Conservation (phyloP, 2,113 vertebrate species). For the Ceyx cyanopectus region DNA sequence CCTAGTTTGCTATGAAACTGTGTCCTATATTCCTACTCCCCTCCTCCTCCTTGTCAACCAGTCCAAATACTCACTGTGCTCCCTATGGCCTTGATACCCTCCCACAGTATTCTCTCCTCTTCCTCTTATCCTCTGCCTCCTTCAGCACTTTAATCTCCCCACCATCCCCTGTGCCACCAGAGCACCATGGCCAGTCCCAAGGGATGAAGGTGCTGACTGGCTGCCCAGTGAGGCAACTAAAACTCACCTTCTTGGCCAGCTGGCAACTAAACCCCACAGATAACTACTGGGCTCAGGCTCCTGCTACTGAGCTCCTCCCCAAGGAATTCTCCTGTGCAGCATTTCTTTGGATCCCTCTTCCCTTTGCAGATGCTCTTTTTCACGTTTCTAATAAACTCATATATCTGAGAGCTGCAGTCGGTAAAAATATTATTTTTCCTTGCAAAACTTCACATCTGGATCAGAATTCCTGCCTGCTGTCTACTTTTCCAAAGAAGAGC, state of each 20-base stretch:
- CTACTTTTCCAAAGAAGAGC: background rate
- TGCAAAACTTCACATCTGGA: background rate
- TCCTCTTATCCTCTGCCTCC: background rate
- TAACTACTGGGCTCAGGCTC: background rate
- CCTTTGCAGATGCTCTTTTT: conserved; percentile 29
- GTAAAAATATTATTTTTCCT: background rate
- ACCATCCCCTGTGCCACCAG: fast-evolving
- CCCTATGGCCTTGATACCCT: background rate
- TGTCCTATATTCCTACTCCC: conserved; percentile 56
- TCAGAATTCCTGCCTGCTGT: background rate
- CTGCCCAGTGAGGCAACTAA: background rate
- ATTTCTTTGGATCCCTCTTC: background rate
- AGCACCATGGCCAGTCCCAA: background rate
- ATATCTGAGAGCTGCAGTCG: background rate
- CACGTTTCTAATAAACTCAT: background rate
- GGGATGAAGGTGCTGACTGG: background rate
- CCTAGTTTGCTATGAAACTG: conserved; percentile 46
- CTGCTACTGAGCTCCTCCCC: conserved; percentile 17
- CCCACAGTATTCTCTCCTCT: background rate
- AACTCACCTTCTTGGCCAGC: background rate
- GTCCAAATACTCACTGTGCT: background rate
- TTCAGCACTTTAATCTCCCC: background rate
- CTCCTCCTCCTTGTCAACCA: background rate
- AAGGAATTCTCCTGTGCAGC: conserved; percentile 16
- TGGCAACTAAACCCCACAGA: background rate